Conservation (phyloP, 1,140 invertebrate species). For the Oscheius sp. region DNA sequence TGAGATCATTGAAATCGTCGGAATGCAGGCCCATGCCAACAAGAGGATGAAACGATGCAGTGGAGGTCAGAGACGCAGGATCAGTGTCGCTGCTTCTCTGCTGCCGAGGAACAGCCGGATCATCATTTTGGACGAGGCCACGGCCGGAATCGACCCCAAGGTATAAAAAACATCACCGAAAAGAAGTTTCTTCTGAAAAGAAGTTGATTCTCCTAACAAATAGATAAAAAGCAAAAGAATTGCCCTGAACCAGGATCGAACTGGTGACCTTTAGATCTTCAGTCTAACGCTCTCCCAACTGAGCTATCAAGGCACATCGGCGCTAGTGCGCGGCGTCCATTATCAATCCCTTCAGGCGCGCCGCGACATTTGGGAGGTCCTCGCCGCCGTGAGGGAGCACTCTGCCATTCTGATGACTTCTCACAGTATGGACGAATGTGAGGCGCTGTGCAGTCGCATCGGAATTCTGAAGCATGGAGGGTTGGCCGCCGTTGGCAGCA, state of each 20-base stretch:
- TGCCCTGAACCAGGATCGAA: neutral
- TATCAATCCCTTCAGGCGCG: constrained; percentile 57
- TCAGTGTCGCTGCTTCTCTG: constrained; percentile 65
- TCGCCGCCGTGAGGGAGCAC: constrained; percentile 39
- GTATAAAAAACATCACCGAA: neutral
- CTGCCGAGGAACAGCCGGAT: constrained; percentile 62
- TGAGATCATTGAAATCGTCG: constrained; percentile 25
- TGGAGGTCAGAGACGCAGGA: constrained; percentile 64
- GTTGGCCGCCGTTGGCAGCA: constrained; percentile 33
- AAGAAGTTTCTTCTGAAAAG: neutral
- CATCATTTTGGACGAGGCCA: constrained; percentile 67
- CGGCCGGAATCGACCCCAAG: constrained; percentile 67
- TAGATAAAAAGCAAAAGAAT: neutral
- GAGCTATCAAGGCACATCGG: no score
- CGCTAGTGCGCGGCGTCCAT: neutral
- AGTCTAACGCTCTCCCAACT: neutral
- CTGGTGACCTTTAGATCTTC: neutral
- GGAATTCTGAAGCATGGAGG: constrained; percentile 62
- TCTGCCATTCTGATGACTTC: constrained; percentile 48
- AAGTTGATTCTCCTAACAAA: neutral
- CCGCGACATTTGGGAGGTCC: constrained; percentile 65
- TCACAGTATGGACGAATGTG: constrained; percentile 58
- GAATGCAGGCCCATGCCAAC: constrained; percentile 27
- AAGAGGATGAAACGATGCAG: constrained; percentile 50
- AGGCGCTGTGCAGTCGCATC: constrained; percentile 48